Conservation (phyloP, 2,113 vertebrate species). For the Syngnathoides biaculeatus region DNA sequence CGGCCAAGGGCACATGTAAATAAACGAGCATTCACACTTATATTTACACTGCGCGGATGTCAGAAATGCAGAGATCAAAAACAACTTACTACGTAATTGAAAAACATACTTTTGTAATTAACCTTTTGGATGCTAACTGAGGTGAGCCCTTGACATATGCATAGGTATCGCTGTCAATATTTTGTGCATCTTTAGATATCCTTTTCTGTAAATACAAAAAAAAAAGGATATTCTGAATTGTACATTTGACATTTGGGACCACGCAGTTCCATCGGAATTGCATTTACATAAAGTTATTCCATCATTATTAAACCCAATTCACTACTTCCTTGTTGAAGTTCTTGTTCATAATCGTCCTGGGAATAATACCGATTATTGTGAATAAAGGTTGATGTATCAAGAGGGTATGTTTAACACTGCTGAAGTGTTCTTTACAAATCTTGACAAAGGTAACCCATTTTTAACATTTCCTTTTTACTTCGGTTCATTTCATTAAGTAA, state of each 20-base stretch:
- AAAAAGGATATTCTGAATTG: not conserved
- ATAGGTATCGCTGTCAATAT: not conserved
- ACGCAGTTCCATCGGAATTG: not conserved
- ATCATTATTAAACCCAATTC: not conserved
- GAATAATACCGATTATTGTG: not conserved
- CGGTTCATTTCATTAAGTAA: not conserved
- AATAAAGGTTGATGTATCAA: not conserved
- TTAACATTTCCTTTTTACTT: conserved; percentile 1
- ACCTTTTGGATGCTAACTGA: not conserved
- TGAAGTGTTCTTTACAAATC: not conserved
- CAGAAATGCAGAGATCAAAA: too few species aligned
- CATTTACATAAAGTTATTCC: not conserved
- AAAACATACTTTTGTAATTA: too few species aligned
- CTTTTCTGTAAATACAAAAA: not conserved
- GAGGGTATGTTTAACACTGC: not conserved
- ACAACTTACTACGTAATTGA: too few species aligned
- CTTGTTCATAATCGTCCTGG: not conserved
- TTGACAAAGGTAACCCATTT: not conserved
- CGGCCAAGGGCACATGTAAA: too few species aligned
- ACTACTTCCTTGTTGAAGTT: not conserved
- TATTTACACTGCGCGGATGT: too few species aligned
- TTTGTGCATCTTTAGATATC: not conserved
- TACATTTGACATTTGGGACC: not conserved
- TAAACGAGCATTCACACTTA: too few species aligned
- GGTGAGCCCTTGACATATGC: not conserved